Conservation (phyloP, 2,797 vertebrate species). For the Spinus olivaceus region DNA sequence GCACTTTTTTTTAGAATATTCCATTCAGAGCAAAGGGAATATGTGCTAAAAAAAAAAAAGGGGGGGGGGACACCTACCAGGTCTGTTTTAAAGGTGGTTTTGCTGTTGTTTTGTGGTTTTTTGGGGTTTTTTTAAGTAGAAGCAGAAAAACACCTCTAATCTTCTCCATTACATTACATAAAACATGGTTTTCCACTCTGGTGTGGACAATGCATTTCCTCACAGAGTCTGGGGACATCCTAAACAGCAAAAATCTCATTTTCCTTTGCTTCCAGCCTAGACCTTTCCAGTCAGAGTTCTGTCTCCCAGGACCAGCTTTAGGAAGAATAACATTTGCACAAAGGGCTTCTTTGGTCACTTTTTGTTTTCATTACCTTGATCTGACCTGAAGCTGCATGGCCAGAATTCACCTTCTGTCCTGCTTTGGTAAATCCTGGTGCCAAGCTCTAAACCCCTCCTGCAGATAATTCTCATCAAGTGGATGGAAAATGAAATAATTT, state of each 20-base stretch:
- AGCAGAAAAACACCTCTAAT: neutral
- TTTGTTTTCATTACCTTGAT: neutral
- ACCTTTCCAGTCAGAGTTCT: neutral
- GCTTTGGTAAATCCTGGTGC: neutral
- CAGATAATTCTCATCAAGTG: neutral
- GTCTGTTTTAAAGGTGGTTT: neutral
- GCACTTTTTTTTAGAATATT: neutral
- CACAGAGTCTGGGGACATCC: neutral
- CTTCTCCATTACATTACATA: neutral
- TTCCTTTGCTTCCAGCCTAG: neutral
- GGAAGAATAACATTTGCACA: neutral
- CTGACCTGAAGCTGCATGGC: neutral
- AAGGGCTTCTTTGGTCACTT: neutral
- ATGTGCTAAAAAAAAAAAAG: fast-evolving
- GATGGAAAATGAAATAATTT: neutral
- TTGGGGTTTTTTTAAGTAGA: neutral
- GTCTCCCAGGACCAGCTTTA: neutral
- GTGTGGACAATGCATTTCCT: neutral
- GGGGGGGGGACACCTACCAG: fast-evolving
- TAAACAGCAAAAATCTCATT: neutral
- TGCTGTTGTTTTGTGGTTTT: neutral
- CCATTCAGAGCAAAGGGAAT: neutral
- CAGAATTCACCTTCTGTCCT: neutral
- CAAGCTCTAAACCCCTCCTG: neutral
- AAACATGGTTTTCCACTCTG: neutral